These are phyloP conservation scores for Malurus splendens DNA, from an alignment of 2,797 vertebrate species.

Conservation along the genomic window DNA sequence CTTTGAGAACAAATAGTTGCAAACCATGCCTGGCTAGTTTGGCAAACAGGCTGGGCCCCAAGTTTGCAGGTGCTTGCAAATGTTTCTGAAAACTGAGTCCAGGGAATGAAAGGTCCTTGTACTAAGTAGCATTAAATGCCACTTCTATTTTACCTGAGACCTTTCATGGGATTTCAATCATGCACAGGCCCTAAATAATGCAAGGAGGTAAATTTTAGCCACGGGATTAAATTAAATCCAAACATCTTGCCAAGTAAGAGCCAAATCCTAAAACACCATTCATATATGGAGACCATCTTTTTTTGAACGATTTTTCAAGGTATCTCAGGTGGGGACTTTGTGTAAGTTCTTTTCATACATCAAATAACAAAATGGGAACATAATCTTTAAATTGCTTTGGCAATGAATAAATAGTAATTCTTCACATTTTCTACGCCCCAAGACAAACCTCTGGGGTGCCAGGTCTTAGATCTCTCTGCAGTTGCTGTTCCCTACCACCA, in stretches of 20 bases:
- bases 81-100: not conserved
- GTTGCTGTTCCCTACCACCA: not conserved
- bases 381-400: not conserved
- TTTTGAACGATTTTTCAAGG: not conserved
- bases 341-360: not conserved
- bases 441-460: not conserved
- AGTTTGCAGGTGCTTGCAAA: not conserved
- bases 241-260: not conserved
- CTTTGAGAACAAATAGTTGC: not conserved
- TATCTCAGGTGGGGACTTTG: not conserved
- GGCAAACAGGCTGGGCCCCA: not conserved
- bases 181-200: not conserved
- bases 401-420: not conserved
- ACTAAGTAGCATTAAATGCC: not conserved
- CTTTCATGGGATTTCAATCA: not conserved
- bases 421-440: not conserved
- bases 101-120: not conserved
- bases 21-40: not conserved
- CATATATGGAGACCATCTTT: not conserved
- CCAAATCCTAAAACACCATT: not conserved
- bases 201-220: not conserved
- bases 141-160: not conserved
- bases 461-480: not conserved
- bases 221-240: not conserved
- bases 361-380: not conserved